Base-by-base conservation (phyloP, 2,113 vertebrate species). In the Mionectes macconnelli region DNA sequence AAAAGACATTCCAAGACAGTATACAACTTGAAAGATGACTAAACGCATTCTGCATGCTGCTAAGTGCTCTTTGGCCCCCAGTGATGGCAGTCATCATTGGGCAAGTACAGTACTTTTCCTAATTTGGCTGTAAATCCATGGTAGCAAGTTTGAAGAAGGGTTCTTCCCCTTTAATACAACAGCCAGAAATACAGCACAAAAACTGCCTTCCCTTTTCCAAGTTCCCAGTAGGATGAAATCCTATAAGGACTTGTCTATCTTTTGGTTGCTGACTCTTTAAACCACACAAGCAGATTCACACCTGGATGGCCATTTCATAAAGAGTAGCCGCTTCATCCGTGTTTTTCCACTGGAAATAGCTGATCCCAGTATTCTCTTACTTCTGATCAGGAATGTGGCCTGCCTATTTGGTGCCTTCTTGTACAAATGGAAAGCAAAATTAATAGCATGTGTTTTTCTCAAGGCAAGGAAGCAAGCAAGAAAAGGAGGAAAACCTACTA, bases 1-100 rank as follows among this genome's bases (percentile, higher is more conserved):
- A 63, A 89, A 97, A 95, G 91, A 95, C 95, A 91, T 95, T 96
- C 73, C 74, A 97, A 88, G 93, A 94, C n/a, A 59, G 40, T 42
- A 59, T 33, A 68, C 37, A 67, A 56, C n/a, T 68, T 13, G 28
- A 83, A 72, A 69, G 56, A 77, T 70, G 47, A 63, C 27, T 63
- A 31, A 66, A 42, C 77, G 33, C 19, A 40, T 93, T 94, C 50
- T 90, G 55, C 49, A 19, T 16, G 30, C 67, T 89, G 55, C 59
- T 67, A 75, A 63, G 55, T n/a, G 42, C 47, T 57, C 30, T 57
- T 52, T 37, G 72, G 52, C n/a, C 81, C 37, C 47, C 28, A 39
- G 12, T 10, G 23, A 84, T 68, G 35, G 74, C 66, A 53, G 45
- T 33, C 40, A 63, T 68, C 33, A 10, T 3, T n/a, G 72, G 55